Percentiles rank a stretch among this genome's conserved stretches.
Conservation (phyloP, 2,113 vertebrate genomes). For the Nothocercus julius region DNA sequence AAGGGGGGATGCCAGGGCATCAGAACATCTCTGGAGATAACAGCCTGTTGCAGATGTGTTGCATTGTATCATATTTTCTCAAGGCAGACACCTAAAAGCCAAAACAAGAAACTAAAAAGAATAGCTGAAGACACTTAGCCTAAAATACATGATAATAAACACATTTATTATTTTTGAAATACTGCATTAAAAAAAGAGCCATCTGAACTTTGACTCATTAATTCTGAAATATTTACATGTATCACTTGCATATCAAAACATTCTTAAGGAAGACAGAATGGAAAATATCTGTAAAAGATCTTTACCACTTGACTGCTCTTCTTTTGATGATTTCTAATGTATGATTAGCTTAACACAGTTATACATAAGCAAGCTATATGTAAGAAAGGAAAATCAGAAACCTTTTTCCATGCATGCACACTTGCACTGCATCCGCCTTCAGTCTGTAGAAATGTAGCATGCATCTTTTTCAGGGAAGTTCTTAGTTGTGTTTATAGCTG, state of each 20-base stretch:
- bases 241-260: background rate
- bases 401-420: background rate
- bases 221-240: background rate
- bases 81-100: background rate
- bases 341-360: background rate
- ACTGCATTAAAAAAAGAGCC: background rate
- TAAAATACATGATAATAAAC: background rate
- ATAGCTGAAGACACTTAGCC: background rate
- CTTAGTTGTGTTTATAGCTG: background rate
- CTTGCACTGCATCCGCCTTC: background rate
- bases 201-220: background rate
- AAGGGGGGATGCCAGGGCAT: background rate
- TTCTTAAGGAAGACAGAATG: background rate
- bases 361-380: background rate
- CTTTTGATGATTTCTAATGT: background rate
- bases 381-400: background rate
- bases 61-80: background rate
- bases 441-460: background rate
- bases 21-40: background rate
- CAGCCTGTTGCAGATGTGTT: background rate
- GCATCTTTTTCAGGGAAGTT: background rate
- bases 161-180: background rate
- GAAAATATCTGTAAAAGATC: background rate
- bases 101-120: background rate
- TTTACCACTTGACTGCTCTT: background rate